phyloP scores from a whole-genome alignment of 2,888 invertebrate species.

The Phyllotreta cruciferae region DNA sequence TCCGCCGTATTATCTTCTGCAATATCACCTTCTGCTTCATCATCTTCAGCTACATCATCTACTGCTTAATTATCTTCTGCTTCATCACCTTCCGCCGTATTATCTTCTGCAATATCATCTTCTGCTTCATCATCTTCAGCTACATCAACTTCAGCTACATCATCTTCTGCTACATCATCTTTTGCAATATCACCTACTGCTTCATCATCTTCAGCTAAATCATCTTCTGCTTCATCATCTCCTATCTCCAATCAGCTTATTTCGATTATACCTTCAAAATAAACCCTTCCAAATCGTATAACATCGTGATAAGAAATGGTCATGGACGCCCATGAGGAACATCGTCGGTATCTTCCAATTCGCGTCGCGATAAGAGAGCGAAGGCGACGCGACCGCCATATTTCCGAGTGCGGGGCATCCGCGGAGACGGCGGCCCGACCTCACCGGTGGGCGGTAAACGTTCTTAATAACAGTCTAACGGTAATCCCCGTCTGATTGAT shows the following conservation, averaged over 20 bases:
- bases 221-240: background rate
- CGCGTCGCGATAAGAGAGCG: conserved; percentile 33
- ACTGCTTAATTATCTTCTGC: background rate
- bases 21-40: background rate
- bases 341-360: conserved; percentile 34
- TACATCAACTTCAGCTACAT: too few species aligned
- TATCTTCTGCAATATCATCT: background rate
- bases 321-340: too few species aligned
- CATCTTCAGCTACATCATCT: too few species aligned
- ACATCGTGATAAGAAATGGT: too few species aligned
- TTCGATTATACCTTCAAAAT: too few species aligned
- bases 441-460: conserved; percentile 53
- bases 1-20: background rate
- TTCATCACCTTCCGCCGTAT: too few species aligned
- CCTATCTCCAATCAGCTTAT: too few species aligned
- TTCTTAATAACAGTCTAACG: conserved; percentile 60
- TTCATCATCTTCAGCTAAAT: too few species aligned
- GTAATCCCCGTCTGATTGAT: conserved; percentile 60
- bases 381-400: conserved; percentile 52
- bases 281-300: too few species aligned
- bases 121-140: too few species aligned
- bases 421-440: conserved; percentile 50
- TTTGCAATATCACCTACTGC: background rate
- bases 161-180: background rate
- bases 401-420: conserved; percentile 44